A percentile compares a stretch with the other conserved stretches of the same genome.
Conservation (phyloP, 2,888 invertebrate genomes). For the Meteorus colon region DNA sequence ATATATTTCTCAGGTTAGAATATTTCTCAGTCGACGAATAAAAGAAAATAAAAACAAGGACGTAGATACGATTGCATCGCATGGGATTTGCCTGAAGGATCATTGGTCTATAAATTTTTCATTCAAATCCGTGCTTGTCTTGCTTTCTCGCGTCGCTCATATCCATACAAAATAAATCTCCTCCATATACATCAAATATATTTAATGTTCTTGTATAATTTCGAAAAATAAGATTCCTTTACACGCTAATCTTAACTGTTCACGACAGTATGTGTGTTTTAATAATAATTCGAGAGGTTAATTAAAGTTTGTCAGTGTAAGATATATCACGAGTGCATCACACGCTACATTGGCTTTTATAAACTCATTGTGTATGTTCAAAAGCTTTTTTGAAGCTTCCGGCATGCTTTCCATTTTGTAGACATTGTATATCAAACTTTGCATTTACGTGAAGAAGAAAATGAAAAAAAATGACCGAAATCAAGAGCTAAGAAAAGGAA, state of each 20-base stretch:
- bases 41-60: neutral
- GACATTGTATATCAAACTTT: slow-evolving; percentile 3
- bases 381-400: slow-evolving; percentile 11
- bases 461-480: neutral
- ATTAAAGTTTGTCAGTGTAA: neutral
- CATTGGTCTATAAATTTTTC: slow-evolving; percentile 17
- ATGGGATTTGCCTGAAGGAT: slow-evolving; percentile 4
- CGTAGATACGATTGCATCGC: neutral
- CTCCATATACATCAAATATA: neutral
- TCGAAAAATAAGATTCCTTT: neutral
- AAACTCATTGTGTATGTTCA: neutral
- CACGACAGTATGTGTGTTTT: neutral
- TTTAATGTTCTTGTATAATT: neutral
- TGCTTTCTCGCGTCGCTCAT: neutral
- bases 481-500: neutral
- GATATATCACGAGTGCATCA: neutral
- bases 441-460: neutral
- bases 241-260: neutral
- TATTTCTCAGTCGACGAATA: slow-evolving; percentile 1
- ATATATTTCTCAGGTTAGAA: slow-evolving; percentile 17
- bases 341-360: slow-evolving; percentile 1
- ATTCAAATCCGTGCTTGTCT: slow-evolving; percentile 2
- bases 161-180: neutral
- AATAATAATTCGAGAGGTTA: neutral
- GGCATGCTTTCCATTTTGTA: slow-evolving; percentile 17